Conservation (phyloP, 2,888 invertebrate species). For the Hydrotaea cyrtoneurina region DNA sequence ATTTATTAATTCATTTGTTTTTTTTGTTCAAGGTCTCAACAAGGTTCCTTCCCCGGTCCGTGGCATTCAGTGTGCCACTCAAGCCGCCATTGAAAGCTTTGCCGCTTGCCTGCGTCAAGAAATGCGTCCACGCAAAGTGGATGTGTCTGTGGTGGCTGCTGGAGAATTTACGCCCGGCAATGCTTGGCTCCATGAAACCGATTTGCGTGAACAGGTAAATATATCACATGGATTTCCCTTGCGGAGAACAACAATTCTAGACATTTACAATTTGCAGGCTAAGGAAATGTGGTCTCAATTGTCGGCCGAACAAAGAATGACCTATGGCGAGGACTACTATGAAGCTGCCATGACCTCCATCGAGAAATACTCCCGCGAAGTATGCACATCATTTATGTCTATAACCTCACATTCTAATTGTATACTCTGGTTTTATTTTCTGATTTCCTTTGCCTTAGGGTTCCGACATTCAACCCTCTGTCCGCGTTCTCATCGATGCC, state of each 20-base stretch:
- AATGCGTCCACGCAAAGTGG: slow-evolving; percentile 89
- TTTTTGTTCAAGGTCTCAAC: slow-evolving; percentile 82
- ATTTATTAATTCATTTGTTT: not conserved
- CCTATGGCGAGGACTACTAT: slow-evolving; percentile 92
- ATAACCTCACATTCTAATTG: not conserved
- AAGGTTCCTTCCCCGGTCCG: slow-evolving; percentile 90
- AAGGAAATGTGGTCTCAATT: slow-evolving; percentile 91
- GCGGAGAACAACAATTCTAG: no score
- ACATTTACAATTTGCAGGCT: slow-evolving; percentile 82
- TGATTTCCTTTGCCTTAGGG: slow-evolving; percentile 82
- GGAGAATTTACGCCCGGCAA: slow-evolving; percentile 92
- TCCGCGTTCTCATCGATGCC: slow-evolving; percentile 89
- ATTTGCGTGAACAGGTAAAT: slow-evolving; percentile 83
- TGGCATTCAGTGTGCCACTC: slow-evolving; percentile 89
- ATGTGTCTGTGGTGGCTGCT: slow-evolving; percentile 91
- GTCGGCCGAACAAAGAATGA: slow-evolving; percentile 88
- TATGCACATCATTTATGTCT: slow-evolving; percentile 67
- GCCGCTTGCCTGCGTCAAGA: slow-evolving; percentile 90
- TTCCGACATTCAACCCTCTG: slow-evolving; percentile 88
- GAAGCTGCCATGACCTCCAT: slow-evolving; percentile 89
- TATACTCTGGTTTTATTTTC: no score
- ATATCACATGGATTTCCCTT: not conserved
- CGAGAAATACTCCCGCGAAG: slow-evolving; percentile 88
- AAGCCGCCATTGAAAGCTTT: slow-evolving; percentile 90
- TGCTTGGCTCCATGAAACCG: slow-evolving; percentile 87